phyloP scores from a whole-genome alignment of 1,140 invertebrate species.

The Drosophila lacteicornis region DNA sequence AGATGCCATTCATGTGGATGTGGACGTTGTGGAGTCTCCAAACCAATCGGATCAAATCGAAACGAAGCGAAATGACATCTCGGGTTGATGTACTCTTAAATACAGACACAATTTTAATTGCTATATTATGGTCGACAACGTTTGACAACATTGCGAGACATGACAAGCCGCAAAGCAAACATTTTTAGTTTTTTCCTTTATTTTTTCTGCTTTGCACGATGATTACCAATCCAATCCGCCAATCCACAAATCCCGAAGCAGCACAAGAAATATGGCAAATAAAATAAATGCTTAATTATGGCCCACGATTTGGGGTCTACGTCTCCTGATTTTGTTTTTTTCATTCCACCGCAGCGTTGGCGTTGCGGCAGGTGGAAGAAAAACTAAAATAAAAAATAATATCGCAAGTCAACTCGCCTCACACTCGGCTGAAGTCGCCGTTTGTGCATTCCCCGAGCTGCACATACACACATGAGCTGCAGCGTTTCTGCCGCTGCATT shows the following conservation, averaged over 20 bases:
- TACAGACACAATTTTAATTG: constrained; percentile 69
- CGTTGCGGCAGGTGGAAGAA: constrained; percentile 72
- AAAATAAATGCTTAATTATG: constrained; percentile 83
- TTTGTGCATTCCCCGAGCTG: constrained; percentile 33
- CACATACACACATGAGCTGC: constrained; percentile 21
- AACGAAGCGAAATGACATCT: constrained; percentile 36
- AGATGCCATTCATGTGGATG: constrained; percentile 13
- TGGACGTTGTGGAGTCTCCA: constrained; percentile 6
- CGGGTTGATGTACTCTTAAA: constrained; percentile 72
- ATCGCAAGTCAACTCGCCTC: constrained; percentile 68
- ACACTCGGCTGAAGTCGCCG: constrained; percentile 19
- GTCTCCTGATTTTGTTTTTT: constrained; percentile 43
- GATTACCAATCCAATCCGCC: constrained; percentile 71
- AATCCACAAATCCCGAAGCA: constrained; percentile 54
- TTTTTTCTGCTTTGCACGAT: constrained; percentile 35
- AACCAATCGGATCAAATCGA: constrained; percentile 15
- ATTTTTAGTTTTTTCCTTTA: constrained; percentile 23
- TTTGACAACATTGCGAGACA: constrained; percentile 71
- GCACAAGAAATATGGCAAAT: constrained; percentile 79
- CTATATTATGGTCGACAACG: constrained; percentile 77
- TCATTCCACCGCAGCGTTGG: constrained; percentile 52
- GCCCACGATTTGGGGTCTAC: constrained; percentile 63
- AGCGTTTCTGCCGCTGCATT: constrained; percentile 45
- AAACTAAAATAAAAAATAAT: constrained; percentile 47
- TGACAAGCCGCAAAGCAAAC: constrained; percentile 42